Evolutionary conservation across 2,888 invertebrate species (phyloP).

Genomic region (Arrhopalites spinosus): DNA sequence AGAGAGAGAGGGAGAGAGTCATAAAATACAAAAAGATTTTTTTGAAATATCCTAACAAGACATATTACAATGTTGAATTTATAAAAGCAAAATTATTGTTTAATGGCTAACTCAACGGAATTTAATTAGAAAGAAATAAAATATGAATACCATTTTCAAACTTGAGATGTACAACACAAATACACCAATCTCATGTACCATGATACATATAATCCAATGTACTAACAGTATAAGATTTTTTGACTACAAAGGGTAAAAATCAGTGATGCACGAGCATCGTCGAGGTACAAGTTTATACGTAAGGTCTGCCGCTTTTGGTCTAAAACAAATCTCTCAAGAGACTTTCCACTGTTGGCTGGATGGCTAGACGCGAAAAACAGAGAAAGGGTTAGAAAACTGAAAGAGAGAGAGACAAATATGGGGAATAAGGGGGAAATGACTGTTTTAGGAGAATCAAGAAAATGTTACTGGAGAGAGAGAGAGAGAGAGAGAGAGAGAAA

Average conservation of each 20-base stretch:
- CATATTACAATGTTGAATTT: too few species aligned
- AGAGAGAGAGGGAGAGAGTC: not conserved
- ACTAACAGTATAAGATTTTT: conserved; percentile 11
- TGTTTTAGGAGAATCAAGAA: conserved; percentile 44
- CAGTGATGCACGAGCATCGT: conserved; percentile 39
- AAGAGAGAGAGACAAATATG: conserved; percentile 26
- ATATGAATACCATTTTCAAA: conserved; percentile 1
- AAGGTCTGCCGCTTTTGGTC: conserved; percentile 39
- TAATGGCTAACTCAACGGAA: conserved; percentile 1
- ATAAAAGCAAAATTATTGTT: too few species aligned
- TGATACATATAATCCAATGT: not conserved
- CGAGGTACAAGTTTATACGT: conserved; percentile 29
- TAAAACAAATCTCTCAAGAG: conserved; percentile 45
- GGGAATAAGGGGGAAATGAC: conserved; percentile 42
- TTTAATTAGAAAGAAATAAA: conserved; percentile 18
- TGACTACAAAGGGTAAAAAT: conserved; percentile 37
- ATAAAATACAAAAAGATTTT: not conserved
- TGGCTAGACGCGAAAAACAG: conserved; percentile 37
- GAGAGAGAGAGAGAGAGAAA: conserved; percentile 30
- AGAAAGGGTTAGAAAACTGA: not conserved
- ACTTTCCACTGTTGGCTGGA: conserved; percentile 33
- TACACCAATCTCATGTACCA: not conserved
- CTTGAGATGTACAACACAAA: not conserved
- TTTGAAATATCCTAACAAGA: too few species aligned
- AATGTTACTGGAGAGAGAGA: conserved; percentile 36